A percentile compares a stretch with the other conserved stretches of the same genome.
Conservation (phyloP, 2,113 vertebrate genomes). For the Globicephala melas region DNA sequence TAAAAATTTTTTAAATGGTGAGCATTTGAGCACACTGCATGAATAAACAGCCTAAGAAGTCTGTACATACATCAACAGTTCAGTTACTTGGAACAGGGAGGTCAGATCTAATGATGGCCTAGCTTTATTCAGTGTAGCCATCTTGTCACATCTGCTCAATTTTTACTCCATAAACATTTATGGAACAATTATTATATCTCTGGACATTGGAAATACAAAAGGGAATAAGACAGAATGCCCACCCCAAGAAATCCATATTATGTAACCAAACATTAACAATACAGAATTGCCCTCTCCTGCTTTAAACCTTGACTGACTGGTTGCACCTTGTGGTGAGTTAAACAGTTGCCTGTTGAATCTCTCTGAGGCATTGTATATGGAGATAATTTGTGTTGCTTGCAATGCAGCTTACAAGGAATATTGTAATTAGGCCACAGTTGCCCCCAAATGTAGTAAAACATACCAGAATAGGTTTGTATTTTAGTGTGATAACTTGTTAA, state of each 20-base stretch:
- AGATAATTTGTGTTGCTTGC: not conserved
- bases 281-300: not conserved
- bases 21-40: not conserved
- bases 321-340: not conserved
- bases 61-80: not conserved
- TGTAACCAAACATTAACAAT: not conserved
- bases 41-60: not conserved
- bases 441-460: not conserved
- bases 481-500: slow-evolving; percentile 18
- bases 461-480: slow-evolving; percentile 31
- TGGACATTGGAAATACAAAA: slow-evolving; percentile 8
- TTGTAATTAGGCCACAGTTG: not conserved
- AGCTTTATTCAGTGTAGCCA: not conserved
- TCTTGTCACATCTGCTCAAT: not conserved
- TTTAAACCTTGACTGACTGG: not conserved
- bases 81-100: not conserved
- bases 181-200: not conserved
- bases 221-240: not conserved
- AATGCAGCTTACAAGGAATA: not conserved
- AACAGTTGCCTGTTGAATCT: slow-evolving; percentile 36
- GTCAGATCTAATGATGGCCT: not conserved
- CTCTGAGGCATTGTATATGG: not conserved
- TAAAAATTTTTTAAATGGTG: not conserved
- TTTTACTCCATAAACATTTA: slow-evolving; percentile 19
- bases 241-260: not conserved